These are phyloP conservation scores for Drosophila orena DNA, from an alignment of 1,140 invertebrate genomes.

Conservation along the genomic window DNA sequence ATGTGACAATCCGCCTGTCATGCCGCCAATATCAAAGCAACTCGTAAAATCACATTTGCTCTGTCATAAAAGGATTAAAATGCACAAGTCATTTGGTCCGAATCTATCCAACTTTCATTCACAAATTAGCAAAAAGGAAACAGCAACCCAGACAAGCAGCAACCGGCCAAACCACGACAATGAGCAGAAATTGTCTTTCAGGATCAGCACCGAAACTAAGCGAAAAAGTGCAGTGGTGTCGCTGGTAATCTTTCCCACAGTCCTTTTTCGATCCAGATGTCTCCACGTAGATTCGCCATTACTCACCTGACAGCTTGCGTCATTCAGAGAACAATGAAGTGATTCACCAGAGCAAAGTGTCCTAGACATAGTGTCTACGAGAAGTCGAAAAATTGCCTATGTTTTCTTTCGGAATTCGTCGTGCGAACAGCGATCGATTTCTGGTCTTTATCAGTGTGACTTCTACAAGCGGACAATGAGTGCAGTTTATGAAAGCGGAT, in stretches of 20 bases:
- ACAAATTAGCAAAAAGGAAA: conserved; percentile 34
- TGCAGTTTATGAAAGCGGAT: conserved; percentile 50
- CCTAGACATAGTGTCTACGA: conserved; percentile 61
- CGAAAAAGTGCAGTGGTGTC: conserved; percentile 17
- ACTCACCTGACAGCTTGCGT: conserved; percentile 73
- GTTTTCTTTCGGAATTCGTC: conserved; percentile 63
- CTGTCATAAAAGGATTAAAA: conserved; percentile 62
- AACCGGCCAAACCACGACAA: not conserved
- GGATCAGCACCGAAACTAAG: not conserved
- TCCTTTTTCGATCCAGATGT: not conserved
- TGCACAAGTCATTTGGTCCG: conserved; percentile 62
- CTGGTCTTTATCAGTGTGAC: conserved; percentile 68
- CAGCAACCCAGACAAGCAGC: conserved; percentile 4
- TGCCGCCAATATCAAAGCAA: conserved; percentile 59
- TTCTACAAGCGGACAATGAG: conserved; percentile 56
- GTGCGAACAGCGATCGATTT: conserved; percentile 48
- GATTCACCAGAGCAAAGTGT: conserved; percentile 53
- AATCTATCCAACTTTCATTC: conserved; percentile 59
- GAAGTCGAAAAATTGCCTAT: conserved; percentile 15
- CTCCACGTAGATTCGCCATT: conserved; percentile 67
- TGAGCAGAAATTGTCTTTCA: not conserved
- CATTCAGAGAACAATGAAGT: conserved; percentile 73
- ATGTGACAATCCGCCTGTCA: conserved; percentile 54
- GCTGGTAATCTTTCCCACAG: conserved; percentile 63
- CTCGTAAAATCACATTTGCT: conserved; percentile 32